Evolutionary conservation across 2,888 invertebrate genomes (phyloP).

Genomic region (Choreutis nemorana): DNA sequence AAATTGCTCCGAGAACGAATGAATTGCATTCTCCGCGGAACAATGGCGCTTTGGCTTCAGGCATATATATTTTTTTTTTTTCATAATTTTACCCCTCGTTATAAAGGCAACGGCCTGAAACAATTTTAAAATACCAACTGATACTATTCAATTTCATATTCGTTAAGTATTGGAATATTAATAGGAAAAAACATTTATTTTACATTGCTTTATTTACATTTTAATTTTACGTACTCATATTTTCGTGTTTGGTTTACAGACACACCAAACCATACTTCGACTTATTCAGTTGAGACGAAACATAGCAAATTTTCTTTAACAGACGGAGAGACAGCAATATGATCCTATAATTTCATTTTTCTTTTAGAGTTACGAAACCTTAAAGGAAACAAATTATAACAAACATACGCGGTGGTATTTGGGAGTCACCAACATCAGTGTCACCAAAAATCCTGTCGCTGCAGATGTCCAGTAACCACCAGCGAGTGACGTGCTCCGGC

Average conservation of each 20-base stretch:
- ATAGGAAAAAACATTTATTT: no score
- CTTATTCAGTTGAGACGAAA: no score
- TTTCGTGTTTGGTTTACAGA: no score
- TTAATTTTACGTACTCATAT: no score
- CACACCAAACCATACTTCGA: no score
- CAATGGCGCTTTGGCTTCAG: constrained; percentile 53
- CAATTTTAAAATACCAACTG: background rate
- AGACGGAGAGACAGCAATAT: no score
- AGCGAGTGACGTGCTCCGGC: constrained; percentile 67
- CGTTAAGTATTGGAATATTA: no score
- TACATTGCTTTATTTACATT: no score
- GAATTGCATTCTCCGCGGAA: constrained; percentile 62
- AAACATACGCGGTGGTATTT: constrained; percentile 52
- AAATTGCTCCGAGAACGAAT: constrained; percentile 58
- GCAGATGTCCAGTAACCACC: constrained; percentile 72
- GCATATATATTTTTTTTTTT: constrained; percentile 38
- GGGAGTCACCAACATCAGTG: constrained; percentile 42
- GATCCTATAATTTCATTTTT: background rate
- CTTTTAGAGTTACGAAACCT: no score
- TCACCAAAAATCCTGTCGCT: constrained; percentile 58
- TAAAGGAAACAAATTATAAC: no score
- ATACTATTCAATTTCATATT: background rate
- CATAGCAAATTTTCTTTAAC: no score
- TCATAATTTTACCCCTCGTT: constrained; percentile 47
- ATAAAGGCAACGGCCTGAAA: constrained; percentile 18